Base-by-base conservation (phyloP, 2,888 invertebrate species). In the Clivina fossor region DNA sequence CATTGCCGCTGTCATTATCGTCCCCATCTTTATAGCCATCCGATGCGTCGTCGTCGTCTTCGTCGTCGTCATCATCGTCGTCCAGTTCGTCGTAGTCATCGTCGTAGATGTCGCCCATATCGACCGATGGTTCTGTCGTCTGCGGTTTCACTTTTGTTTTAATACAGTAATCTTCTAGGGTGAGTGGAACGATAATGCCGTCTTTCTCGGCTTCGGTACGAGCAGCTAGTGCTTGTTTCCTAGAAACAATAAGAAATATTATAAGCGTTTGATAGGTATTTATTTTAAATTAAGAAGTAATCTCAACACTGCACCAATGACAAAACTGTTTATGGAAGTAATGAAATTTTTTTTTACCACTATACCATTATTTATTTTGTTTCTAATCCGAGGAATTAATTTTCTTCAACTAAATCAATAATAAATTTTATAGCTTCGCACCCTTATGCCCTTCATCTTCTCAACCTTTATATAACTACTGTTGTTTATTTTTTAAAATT, bases 151-250 rank as follows among this genome's bases (percentile, higher is more conserved):
- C 89, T 74, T 88, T 87, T 38, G 93, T 90, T 74, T 93, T 93
- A 70, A 98, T 91, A 77, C 97, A 97, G 76, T 98, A 98, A 74
- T 99, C 99, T 79, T 99, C 98, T 71, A 98, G 78, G 2, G 99
- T 99, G 66, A 92, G 85, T 8, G 98, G 99, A 65, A 99, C 98
- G 50, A 89, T 89, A 61, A 99, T 94, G 62, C 95, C 95, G 76
- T 99, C 99, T 62, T 90, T 88, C 72, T 94, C 94, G 1, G 99
- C 99, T 63, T 98, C 97, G 46, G 87, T 84, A 69, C 94, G 88
- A 24, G 97, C 96, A 16, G 91, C 91, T 71, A 91, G 86, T 11
- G 98, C 98, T 81, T 99, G 98, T 78, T 95, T 97, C 71, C 97
- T 97, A 72, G 2, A 46, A 47, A 33, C 4, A 24, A 4, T n/a